Conservation (phyloP, 2,113 vertebrate genomes). For the Dipodomys spectabilis region DNA sequence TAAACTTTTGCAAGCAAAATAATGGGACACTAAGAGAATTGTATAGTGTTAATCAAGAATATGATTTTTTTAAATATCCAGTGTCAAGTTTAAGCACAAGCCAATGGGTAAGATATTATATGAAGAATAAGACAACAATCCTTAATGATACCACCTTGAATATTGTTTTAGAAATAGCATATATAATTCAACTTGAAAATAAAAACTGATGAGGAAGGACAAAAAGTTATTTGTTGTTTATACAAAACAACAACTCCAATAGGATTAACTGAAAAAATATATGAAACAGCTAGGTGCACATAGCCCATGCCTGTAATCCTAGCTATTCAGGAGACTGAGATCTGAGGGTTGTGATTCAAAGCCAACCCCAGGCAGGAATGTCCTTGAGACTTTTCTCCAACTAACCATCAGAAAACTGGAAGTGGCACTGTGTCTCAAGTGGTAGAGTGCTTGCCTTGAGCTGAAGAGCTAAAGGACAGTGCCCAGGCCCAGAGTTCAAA, state of each 20-base stretch:
- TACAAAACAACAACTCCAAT: not conserved
- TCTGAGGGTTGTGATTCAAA: no score
- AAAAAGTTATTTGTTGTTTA: not conserved
- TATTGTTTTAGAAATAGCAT: not conserved
- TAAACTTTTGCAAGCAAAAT: not conserved
- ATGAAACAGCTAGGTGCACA: no score
- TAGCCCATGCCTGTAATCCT: no score
- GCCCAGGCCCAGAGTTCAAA: no score
- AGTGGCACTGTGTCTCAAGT: no score
- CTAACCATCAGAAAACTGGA: no score
- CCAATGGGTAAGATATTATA: not conserved
- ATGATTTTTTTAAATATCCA: constrained; percentile 10
- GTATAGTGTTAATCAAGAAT: not conserved
- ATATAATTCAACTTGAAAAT: constrained; percentile 11
- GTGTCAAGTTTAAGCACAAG: not conserved
- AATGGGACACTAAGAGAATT: not conserved
- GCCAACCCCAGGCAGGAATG: no score
- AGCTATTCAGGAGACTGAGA: no score
- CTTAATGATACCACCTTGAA: not conserved
- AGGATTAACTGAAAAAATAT: not conserved
- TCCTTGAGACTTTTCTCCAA: no score
- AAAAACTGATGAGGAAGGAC: not conserved
- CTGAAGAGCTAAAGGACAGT: no score
- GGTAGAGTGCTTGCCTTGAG: no score
- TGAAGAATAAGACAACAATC: not conserved